These are phyloP conservation scores for Dryadula phaetusa DNA, from an alignment of 2,888 invertebrate species.

Conservation along the genomic window DNA sequence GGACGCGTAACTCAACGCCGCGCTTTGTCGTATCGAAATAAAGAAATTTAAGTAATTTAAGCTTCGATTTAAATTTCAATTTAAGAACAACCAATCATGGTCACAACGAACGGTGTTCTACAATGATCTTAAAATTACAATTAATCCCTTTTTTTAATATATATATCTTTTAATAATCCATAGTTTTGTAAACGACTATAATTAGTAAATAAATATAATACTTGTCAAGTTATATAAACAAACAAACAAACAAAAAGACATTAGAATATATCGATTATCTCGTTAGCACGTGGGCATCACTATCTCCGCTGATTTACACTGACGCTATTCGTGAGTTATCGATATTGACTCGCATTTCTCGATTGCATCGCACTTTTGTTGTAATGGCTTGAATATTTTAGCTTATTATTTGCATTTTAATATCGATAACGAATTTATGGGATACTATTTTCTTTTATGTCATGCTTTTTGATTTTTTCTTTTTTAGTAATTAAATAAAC, in stretches of 20 bases:
- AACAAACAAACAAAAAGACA: slow-evolving; percentile 58
- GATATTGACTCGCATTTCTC: slow-evolving; percentile 61
- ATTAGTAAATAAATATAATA: slow-evolving; percentile 7
- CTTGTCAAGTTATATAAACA: not conserved
- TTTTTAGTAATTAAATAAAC: not conserved
- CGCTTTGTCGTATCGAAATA: no score
- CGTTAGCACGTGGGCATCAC: slow-evolving; percentile 80
- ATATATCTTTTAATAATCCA: no score
- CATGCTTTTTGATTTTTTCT: slow-evolving; percentile 4
- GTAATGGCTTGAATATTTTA: slow-evolving; percentile 53
- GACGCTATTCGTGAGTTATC: slow-evolving; percentile 77
- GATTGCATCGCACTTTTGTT: slow-evolving; percentile 58
- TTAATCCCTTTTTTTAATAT: no score
- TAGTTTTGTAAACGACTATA: not conserved
- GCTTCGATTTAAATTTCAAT: no score
- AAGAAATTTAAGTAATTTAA: no score
- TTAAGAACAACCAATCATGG: no score
- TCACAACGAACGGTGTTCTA: no score
- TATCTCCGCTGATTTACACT: slow-evolving; percentile 80
- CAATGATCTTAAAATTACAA: no score
- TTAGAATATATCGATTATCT: slow-evolving; percentile 71
- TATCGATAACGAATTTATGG: slow-evolving; percentile 42
- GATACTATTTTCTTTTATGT: slow-evolving; percentile 10
- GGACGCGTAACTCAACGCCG: no score
- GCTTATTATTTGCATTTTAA: slow-evolving; percentile 52